These are phyloP conservation scores for Scomber colias DNA, from an alignment of 2,113 vertebrate species.

Conservation along the genomic window DNA sequence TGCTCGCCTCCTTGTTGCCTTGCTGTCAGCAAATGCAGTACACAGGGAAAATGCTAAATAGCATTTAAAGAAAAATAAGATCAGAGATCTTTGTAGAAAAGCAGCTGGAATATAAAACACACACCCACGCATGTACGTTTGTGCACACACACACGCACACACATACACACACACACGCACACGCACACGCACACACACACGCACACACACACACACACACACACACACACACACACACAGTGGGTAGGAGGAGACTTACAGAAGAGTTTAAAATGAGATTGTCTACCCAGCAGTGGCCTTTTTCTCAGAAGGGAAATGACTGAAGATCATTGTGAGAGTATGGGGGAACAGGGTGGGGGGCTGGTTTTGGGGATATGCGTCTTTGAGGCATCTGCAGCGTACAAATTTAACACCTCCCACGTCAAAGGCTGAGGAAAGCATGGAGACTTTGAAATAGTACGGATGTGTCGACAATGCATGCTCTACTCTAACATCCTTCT, in stretches of 20 bases:
- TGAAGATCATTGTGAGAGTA: no score
- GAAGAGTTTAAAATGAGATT: not conserved
- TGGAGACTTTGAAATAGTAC: not conserved
- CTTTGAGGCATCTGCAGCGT: not conserved
- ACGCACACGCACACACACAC: not conserved
- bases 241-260: not conserved
- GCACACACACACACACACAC: not conserved
- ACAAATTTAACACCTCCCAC: not conserved
- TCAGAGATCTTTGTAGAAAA: constrained; percentile 1
- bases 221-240: not conserved
- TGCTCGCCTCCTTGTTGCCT: constrained; percentile 16
- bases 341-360: no score
- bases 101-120: not conserved
- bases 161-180: not conserved
- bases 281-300: not conserved
- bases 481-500: not conserved
- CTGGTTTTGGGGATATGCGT: no score
- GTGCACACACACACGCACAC: not conserved
- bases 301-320: not conserved
- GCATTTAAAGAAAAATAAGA: not conserved
- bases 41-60: not conserved
- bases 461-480: not conserved
- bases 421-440: not conserved
- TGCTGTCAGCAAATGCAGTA: constrained; percentile 37
- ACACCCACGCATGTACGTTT: no score